phyloP scores from a whole-genome alignment of 1,140 invertebrate species.

The Frieseomelitta varia region DNA sequence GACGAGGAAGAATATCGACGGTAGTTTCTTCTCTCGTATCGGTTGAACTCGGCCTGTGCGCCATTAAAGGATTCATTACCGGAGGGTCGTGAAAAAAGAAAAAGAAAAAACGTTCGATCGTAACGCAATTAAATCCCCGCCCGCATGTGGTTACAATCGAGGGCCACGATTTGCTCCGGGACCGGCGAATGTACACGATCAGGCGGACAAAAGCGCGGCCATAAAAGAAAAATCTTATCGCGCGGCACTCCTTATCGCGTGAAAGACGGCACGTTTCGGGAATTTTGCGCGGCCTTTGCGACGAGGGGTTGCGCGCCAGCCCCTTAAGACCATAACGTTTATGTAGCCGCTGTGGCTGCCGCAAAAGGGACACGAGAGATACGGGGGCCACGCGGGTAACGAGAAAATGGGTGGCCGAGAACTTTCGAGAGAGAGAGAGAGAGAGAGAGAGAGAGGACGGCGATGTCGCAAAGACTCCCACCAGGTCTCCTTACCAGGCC shows the following conservation, averaged over 20 bases:
- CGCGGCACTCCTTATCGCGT: slow-evolving; percentile 58
- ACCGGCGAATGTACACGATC: slow-evolving; percentile 53
- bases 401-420: slow-evolving; percentile 54
- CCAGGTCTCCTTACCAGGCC: background rate
- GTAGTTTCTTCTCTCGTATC: background rate
- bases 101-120: background rate
- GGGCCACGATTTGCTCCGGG: slow-evolving; percentile 48
- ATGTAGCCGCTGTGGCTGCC: slow-evolving; percentile 51
- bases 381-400: slow-evolving; percentile 41
- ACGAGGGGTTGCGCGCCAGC: slow-evolving; percentile 41
- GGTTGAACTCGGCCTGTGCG: background rate
- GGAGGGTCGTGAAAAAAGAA: background rate
- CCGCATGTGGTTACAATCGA: background rate
- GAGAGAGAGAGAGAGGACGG: slow-evolving; percentile 2
- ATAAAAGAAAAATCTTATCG: slow-evolving; percentile 64
- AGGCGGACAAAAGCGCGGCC: slow-evolving; percentile 53
- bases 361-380: slow-evolving; percentile 49
- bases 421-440: no score
- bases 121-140: slow-evolving; percentile 27
- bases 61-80: background rate
- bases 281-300: slow-evolving; percentile 47
- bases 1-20: background rate
- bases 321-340: slow-evolving; percentile 68
- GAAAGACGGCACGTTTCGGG: slow-evolving; percentile 62
- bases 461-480: slow-evolving; percentile 1